Conservation (phyloP, 2,113 vertebrate species). For the Callospermophilus lateralis region DNA sequence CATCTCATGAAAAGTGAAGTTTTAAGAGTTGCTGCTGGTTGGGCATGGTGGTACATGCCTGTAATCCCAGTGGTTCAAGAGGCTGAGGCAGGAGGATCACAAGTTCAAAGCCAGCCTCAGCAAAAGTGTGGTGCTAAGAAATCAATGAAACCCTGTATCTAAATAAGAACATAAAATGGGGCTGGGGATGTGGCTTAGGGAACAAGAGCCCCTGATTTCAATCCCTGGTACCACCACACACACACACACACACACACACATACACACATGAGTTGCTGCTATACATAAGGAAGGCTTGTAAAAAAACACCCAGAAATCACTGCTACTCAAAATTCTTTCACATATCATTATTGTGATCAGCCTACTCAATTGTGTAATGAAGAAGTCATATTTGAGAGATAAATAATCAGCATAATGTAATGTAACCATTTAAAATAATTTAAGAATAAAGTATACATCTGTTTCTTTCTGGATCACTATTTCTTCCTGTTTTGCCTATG, state of each 20-base stretch:
- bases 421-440: not conserved
- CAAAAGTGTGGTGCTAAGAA: too few relatives aligned
- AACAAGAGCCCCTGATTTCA: too few relatives aligned
- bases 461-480: not conserved
- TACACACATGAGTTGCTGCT: not conserved
- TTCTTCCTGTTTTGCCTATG: not conserved
- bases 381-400: conserved; percentile 21
- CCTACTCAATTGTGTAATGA: not conserved
- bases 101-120: too few relatives aligned
- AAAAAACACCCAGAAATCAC: not conserved
- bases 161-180: too few relatives aligned
- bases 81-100: too few relatives aligned
- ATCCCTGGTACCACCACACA: too few relatives aligned
- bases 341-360: conserved; percentile 20
- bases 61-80: too few relatives aligned
- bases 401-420: not conserved
- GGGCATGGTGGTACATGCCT: too few relatives aligned
- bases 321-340: not conserved
- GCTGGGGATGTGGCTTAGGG: too few relatives aligned
- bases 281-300: not conserved
- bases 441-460: not conserved
- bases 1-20: not conserved
- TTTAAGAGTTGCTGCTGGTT: not conserved
- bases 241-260: too few relatives aligned
- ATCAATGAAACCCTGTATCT: too few relatives aligned